Evolutionary conservation across 2,888 invertebrate genomes (phyloP).

Genomic region (Microctonus brassicae): DNA sequence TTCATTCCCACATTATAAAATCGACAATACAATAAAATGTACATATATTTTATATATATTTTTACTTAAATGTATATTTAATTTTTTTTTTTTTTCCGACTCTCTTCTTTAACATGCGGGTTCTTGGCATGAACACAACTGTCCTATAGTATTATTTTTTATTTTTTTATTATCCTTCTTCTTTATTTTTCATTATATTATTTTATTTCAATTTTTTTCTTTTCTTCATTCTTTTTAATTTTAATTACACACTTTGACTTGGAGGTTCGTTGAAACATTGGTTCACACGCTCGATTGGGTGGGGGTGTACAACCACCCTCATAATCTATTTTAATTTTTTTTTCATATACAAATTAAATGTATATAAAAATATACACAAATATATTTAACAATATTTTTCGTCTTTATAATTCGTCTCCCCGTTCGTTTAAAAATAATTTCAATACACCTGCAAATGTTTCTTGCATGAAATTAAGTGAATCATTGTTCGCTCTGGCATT

Average conservation of each 20-base stretch:
- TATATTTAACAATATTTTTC: conserved; percentile 11
- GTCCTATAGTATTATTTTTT: not conserved
- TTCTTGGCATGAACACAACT: conserved; percentile 9
- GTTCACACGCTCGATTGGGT: conserved; percentile 32
- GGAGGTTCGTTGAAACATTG: conserved; percentile 22
- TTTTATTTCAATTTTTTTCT: no score
- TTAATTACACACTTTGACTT: conserved; percentile 8
- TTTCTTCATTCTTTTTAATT: conserved; percentile 1
- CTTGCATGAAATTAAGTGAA: conserved; percentile 17
- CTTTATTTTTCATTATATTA: no score
- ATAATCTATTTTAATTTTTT: no score
- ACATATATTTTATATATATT: not conserved
- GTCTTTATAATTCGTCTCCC: not conserved
- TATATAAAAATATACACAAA: not conserved
- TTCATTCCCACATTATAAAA: conserved; percentile 20
- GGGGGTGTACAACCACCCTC: not conserved
- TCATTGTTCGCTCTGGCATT: conserved; percentile 12
- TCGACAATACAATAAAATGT: not conserved
- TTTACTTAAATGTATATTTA: no score
- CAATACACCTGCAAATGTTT: conserved; percentile 16
- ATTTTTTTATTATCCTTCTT: no score
- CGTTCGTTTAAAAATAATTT: conserved; percentile 12
- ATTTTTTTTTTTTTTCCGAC: not conserved
- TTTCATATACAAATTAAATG: no score
- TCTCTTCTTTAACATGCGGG: conserved; percentile 17